Evolutionary conservation across 2,113 vertebrate genomes (phyloP), one percentile per base, ranked within the genome.

Genomic region (Phyllostomus discolor): DNA sequence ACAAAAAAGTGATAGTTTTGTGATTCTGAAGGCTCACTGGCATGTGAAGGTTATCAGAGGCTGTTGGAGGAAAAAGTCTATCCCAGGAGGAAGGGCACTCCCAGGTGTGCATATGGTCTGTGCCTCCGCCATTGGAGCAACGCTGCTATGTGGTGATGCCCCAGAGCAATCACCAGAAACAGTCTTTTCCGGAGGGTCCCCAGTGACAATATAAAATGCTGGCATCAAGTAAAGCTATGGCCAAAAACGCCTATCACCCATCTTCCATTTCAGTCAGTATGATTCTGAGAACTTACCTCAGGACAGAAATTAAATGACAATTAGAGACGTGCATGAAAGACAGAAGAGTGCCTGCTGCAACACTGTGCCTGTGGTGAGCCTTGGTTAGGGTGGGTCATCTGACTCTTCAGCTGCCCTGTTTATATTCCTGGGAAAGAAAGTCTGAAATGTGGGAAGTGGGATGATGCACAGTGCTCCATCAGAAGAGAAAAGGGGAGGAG

Each of bases 291-390:
- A 81, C 43, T 31, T 57, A 57, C 10, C 78, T 35, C 57, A 92
- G 59, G 33, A 46, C 24, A 78, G 9, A 75, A 50, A 48, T 48
- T 50, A 82, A 83, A 75, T 38, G 31, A 17, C 9, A 52, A 24
- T 8, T 14, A 70, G 46, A n/a, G 57, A 43, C 2, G 4, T 70
- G 15, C 10, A 31, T 17, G n/a, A 50, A 57, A 70, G 43, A 16
- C 2, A 46, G 75, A 43, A 75, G 2, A 5, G 41, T 9, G 4
- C 22, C 81, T 1, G 0, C 24, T 46, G 35, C 0, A 24, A 10
- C 0, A 1, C 28, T 41, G 28, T 24, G 19, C 28, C 7, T 0
- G 4, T 43, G 46, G 15, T 46, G 20, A 24, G 5, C 14, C 50
- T 64, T 35, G 9, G 43, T 31, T 4, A 0, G 64, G 46, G 11